Evolutionary conservation across 92 coral and sea anemone species (phyloP).

Genomic region (Virgularia gustaviana): DNA sequence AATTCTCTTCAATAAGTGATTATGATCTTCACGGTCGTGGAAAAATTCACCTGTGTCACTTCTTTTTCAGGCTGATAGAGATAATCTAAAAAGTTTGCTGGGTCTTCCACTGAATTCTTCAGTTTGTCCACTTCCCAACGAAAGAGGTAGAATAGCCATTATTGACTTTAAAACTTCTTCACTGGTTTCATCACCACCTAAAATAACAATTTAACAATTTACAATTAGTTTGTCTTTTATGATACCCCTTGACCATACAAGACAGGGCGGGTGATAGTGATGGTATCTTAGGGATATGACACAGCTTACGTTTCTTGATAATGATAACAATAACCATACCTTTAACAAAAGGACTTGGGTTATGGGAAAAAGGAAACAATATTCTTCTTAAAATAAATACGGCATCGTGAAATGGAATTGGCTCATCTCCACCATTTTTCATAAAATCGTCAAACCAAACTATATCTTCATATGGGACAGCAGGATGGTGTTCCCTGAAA

Average conservation of each 20-base stretch:
- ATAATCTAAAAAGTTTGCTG: background rate
- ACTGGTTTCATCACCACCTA: background rate
- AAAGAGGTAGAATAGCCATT: constrained; percentile 15
- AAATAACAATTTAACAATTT: background rate
- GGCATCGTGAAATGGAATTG: constrained; percentile 26
- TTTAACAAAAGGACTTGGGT: constrained; percentile 54
- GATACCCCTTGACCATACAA: no score
- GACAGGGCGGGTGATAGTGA: background rate
- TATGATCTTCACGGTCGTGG: constrained; percentile 44
- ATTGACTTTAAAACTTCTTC: constrained; percentile 11
- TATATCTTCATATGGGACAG: constrained; percentile 54
- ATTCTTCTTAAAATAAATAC: constrained; percentile 30
- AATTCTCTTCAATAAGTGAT: constrained; percentile 41
- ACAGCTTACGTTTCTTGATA: background rate
- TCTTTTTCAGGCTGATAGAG: constrained; percentile 17
- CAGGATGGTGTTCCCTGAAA: constrained; percentile 44
- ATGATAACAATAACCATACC: constrained; percentile 6
- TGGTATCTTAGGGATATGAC: background rate
- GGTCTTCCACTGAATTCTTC: constrained; percentile 1
- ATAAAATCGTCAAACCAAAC: constrained; percentile 30
- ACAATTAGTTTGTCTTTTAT: no score
- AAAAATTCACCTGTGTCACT: constrained; percentile 1
- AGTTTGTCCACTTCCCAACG: background rate
- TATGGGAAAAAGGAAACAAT: constrained; percentile 51
- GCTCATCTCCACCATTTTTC: background rate